A percentile compares a stretch with the other conserved stretches of the same genome.
Evolutionary conservation across 2,797 vertebrate genomes (phyloP).

Genomic region (Gephyroberyx darwinii): DNA sequence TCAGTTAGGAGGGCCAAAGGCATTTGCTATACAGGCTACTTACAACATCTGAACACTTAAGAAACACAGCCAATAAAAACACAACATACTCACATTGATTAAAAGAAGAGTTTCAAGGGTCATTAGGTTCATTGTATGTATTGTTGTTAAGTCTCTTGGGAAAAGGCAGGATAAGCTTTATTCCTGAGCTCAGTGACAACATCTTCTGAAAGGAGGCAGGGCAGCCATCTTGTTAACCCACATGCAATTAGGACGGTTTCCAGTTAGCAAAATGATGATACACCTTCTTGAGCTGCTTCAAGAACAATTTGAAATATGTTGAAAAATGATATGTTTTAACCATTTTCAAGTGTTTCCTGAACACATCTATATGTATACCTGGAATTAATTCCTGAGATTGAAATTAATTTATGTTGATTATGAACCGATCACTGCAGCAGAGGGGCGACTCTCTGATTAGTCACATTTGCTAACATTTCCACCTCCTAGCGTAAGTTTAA

Average conservation of each 20-base stretch:
- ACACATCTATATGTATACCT: neutral
- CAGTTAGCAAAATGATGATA: neutral
- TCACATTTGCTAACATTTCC: neutral
- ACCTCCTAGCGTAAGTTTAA: too few relatives aligned
- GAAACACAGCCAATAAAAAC: slow-evolving; percentile 76
- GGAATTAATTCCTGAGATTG: neutral
- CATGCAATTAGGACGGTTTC: slow-evolving; percentile 29
- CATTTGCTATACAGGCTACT: slow-evolving; percentile 64
- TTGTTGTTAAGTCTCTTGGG: slow-evolving; percentile 75
- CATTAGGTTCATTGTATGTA: slow-evolving; percentile 76
- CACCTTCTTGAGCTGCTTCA: neutral
- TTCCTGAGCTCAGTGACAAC: slow-evolving; percentile 53
- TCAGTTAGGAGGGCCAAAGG: slow-evolving; percentile 55
- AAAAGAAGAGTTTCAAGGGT: slow-evolving; percentile 75
- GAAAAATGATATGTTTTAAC: neutral
- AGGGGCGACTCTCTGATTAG: neutral
- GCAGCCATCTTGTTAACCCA: slow-evolving; percentile 37
- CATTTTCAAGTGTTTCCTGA: neutral
- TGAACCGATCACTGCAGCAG: neutral
- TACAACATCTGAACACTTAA: slow-evolving; percentile 63
- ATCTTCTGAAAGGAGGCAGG: slow-evolving; percentile 48
- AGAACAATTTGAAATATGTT: neutral
- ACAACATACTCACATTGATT: slow-evolving; percentile 69
- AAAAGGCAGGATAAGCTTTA: slow-evolving; percentile 79
- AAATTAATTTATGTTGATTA: neutral